These are phyloP conservation scores for Mandrillus leucophaeus DNA, from an alignment of 2,113 vertebrate species.

Conservation along the genomic window DNA sequence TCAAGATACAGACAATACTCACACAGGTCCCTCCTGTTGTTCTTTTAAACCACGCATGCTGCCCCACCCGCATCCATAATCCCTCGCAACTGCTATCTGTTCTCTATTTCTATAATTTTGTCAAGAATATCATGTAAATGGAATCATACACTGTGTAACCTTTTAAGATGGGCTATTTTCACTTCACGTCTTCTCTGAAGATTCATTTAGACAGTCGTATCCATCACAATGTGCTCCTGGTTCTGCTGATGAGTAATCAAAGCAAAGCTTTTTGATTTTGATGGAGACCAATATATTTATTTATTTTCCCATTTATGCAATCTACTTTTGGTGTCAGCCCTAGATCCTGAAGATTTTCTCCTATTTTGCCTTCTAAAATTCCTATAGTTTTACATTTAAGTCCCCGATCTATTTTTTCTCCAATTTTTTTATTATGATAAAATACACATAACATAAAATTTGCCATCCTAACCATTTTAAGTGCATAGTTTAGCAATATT, in stretches of 20 bases:
- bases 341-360: not conserved
- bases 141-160: not conserved
- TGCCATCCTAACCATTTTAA: not conserved
- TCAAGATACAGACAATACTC: not conserved
- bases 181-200: not conserved
- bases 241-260: too few relatives aligned
- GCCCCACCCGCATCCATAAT: not conserved
- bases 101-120: not conserved
- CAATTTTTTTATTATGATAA: not conserved
- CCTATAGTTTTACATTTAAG: not conserved
- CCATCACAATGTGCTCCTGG: not conserved
- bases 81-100: not conserved
- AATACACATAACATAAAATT: not conserved
- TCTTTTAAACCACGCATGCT: not conserved
- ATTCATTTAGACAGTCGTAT: not conserved
- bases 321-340: not conserved
- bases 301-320: not conserved
- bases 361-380: not conserved
- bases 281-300: not conserved
- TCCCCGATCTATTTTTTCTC: not conserved
- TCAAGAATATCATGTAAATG: not conserved
- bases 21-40: not conserved
- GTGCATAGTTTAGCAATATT: not conserved
- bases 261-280: not conserved
- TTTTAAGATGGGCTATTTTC: not conserved